Conservation (phyloP, 1,140 invertebrate species). For the Drosophila lowei region DNA sequence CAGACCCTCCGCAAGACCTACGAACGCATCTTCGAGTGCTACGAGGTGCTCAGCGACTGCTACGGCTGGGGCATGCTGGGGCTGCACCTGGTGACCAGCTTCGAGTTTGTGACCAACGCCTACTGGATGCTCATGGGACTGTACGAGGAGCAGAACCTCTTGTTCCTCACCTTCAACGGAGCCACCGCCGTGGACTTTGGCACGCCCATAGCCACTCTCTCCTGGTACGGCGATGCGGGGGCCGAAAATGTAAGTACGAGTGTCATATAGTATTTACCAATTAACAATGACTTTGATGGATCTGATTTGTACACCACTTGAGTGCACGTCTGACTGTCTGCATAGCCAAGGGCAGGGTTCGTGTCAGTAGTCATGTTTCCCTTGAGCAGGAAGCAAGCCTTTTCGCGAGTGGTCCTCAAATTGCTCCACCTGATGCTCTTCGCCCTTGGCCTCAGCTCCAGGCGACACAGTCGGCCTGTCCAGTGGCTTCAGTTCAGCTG, state of each 20-base stretch:
- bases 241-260: conserved; percentile 62
- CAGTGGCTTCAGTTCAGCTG: conserved; percentile 18
- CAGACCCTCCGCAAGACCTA: conserved; percentile 60
- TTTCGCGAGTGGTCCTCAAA: conserved; percentile 18
- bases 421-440: conserved; percentile 16
- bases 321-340: not conserved
- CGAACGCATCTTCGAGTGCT: conserved; percentile 67
- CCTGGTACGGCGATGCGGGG: conserved; percentile 64
- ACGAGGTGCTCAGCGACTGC: conserved; percentile 56
- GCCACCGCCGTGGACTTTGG: conserved; percentile 53
- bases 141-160: conserved; percentile 7
- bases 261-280: conserved; percentile 3
- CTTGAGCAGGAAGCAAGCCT: conserved; percentile 21
- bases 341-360: too few relatives aligned
- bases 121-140: conserved; percentile 61
- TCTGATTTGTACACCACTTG: conserved; percentile 16
- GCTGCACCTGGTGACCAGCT: conserved; percentile 53
- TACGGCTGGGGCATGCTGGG: conserved; percentile 72
- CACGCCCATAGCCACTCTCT: conserved; percentile 48
- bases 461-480: not conserved
- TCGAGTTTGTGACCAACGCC: conserved; percentile 67
- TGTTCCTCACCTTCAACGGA: conserved; percentile 49
- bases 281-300: conserved; percentile 56
- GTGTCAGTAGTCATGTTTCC: conserved; percentile 42
- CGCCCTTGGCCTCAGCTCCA: conserved; percentile 30